Base-by-base conservation (phyloP, 1,140 invertebrate species). In the Sogatella furcifera region DNA sequence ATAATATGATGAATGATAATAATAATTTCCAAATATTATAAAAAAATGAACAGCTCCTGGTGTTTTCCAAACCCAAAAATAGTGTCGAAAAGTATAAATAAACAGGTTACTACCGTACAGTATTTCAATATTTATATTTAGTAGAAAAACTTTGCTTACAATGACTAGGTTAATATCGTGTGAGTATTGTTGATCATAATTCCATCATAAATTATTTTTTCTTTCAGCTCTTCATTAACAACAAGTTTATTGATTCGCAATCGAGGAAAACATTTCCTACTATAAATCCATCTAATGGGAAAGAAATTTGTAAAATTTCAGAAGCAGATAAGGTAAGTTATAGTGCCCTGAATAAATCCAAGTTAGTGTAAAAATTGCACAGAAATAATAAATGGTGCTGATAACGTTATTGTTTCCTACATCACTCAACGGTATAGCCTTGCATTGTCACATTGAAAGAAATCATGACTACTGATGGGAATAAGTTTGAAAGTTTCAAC, bases 151-250 rank as follows among this genome's bases (percentile, higher is more conserved):
- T n/a, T n/a, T n/a, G n/a, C n/a, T n/a, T n/a, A n/a, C n/a, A n/a
- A n/a, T n/a, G n/a, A n/a, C n/a, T n/a, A n/a, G n/a, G n/a, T n/a
- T n/a, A n/a, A n/a, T n/a, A n/a, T n/a, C n/a, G n/a, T n/a, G n/a
- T n/a, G n/a, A n/a, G n/a, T n/a, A n/a, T n/a, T n/a, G n/a, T n/a
- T n/a, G n/a, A n/a, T n/a, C n/a, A n/a, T n/a, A n/a, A 31, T 42
- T 38, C 22, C 59, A 44, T 61, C n/a, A n/a, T n/a, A n/a, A n/a
- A n/a, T n/a, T n/a, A n/a, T 44, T 63, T 67, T 66, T 66, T 63
- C 62, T 78, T 83, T 41, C 68, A 95, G 92, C 74, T 95, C 13
- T 96, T 96, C 69, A 95, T 96, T 69, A 91, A 95, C 77, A 95
- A 95, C 73, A 86, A 93, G 72, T 97, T 89, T 76, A 87, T 92